Percentiles rank a stretch among this genome's conserved stretches.
Evolutionary conservation across 2,888 invertebrate species (phyloP).

Genomic region (Lycocerus yunnanus): DNA sequence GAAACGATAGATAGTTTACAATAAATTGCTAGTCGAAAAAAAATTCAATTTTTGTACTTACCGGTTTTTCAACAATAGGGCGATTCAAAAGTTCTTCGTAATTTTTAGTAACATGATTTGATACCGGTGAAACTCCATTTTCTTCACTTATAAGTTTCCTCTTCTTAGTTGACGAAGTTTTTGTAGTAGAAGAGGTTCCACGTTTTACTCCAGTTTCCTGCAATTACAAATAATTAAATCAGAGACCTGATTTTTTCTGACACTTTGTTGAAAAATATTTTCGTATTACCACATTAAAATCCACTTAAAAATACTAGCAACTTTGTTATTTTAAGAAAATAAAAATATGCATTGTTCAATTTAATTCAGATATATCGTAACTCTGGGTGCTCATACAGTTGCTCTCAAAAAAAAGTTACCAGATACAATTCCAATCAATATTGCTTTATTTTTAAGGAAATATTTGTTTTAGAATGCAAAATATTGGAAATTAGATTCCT

Average conservation of each 20-base stretch:
- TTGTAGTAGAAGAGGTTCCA: slow-evolving; percentile 11
- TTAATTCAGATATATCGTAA: no score
- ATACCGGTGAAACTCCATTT: slow-evolving; percentile 62
- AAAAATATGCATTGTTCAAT: no score
- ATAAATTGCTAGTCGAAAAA: not conserved
- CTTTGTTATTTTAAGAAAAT: no score
- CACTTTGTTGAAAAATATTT: no score
- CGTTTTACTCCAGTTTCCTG: slow-evolving; percentile 15
- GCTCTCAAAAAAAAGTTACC: no score
- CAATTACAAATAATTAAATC: not conserved
- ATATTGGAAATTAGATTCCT: no score
- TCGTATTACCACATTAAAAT: no score
- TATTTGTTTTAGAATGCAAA: no score
- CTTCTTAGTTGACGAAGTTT: slow-evolving; percentile 28
- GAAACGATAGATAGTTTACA: not conserved
- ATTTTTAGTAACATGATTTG: slow-evolving; percentile 57
- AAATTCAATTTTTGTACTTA: slow-evolving; percentile 58
- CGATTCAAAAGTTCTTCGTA: slow-evolving; percentile 63
- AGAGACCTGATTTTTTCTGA: not conserved
- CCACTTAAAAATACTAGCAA: not conserved
- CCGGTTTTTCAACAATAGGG: slow-evolving; percentile 71
- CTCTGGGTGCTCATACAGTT: no score
- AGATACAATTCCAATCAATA: no score
- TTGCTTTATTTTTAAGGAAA: no score
- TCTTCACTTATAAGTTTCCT: slow-evolving; percentile 48